Evolutionary conservation across 2,888 invertebrate species (phyloP).

Genomic region (Cheilosia soror): DNA sequence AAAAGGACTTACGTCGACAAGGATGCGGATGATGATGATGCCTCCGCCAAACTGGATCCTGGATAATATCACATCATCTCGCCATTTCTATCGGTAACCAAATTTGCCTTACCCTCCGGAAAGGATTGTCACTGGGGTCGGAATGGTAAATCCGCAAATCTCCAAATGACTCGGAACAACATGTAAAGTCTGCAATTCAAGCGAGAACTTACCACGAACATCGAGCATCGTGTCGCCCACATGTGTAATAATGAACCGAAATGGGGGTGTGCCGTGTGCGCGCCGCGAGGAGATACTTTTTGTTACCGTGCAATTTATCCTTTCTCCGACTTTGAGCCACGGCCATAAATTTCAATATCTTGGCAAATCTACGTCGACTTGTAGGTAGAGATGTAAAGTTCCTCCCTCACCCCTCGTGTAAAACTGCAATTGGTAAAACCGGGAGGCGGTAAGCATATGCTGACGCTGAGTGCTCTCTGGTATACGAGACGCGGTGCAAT

Average conservation of each 20-base stretch:
- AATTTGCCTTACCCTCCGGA: constrained; percentile 37
- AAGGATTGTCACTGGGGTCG: constrained; percentile 48
- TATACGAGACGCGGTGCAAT: constrained; percentile 60
- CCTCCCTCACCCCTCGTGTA: constrained; percentile 4
- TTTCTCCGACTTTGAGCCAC: constrained; percentile 10
- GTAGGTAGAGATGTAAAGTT: constrained; percentile 69
- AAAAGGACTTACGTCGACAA: constrained; percentile 72
- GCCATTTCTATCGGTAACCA: constrained; percentile 68
- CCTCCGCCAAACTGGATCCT: constrained; percentile 40
- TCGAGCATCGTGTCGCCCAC: constrained; percentile 18
- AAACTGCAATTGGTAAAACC: constrained; percentile 58
- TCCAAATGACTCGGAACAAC: constrained; percentile 67
- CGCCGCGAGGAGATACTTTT: constrained; percentile 49
- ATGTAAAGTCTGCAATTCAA: constrained; percentile 28
- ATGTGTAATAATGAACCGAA: constrained; percentile 68
- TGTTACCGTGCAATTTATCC: constrained; percentile 54
- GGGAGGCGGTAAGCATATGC: constrained; percentile 9
- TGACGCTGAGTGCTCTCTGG: constrained; percentile 57
- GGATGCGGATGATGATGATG: constrained; percentile 46
- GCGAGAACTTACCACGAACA: constrained; percentile 4
- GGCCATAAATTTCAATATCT: constrained; percentile 75
- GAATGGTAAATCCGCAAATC: constrained; percentile 63
- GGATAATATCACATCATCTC: constrained; percentile 64
- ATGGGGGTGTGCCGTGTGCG: constrained; percentile 5
- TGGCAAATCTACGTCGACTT: constrained; percentile 72